phyloP scores from a whole-genome alignment of 2,113 vertebrate species.

The Donacobius atricapilla region DNA sequence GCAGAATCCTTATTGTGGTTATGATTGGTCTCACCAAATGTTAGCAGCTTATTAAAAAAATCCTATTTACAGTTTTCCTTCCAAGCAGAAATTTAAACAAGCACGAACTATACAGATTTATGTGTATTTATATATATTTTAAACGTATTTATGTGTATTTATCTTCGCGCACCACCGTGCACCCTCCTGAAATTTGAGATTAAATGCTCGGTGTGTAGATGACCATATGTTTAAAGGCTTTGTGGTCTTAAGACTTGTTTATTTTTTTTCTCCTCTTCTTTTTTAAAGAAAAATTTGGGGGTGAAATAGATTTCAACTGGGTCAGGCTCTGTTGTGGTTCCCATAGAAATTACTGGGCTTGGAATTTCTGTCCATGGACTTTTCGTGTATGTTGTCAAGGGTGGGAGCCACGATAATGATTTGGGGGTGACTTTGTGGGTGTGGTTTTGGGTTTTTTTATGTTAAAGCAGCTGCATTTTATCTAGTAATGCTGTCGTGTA shows the following conservation, averaged over 20 bases:
- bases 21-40: neutral
- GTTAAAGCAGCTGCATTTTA: neutral
- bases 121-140: neutral
- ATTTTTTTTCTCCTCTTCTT: rapidly evolving
- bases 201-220: neutral
- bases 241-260: neutral
- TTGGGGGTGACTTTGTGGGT: neutral
- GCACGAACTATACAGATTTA: rapidly evolving
- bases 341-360: neutral
- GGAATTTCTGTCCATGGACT: rapidly evolving
- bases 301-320: neutral
- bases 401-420: neutral
- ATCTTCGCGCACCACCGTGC: rapidly evolving
- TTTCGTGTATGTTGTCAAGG: neutral
- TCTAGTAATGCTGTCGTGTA: rapidly evolving
- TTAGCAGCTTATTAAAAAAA: too few species aligned
- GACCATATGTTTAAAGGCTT: rapidly evolving
- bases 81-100: neutral
- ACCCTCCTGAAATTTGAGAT: neutral
- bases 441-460: neutral
- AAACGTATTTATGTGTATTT: rapidly evolving
- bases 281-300: neutral
- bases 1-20: rapidly evolving
- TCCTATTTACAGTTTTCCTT: neutral
- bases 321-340: neutral